These are phyloP conservation scores for Astyanax mexicanus DNA, from an alignment of 2,797 vertebrate species.

Conservation along the genomic window DNA sequence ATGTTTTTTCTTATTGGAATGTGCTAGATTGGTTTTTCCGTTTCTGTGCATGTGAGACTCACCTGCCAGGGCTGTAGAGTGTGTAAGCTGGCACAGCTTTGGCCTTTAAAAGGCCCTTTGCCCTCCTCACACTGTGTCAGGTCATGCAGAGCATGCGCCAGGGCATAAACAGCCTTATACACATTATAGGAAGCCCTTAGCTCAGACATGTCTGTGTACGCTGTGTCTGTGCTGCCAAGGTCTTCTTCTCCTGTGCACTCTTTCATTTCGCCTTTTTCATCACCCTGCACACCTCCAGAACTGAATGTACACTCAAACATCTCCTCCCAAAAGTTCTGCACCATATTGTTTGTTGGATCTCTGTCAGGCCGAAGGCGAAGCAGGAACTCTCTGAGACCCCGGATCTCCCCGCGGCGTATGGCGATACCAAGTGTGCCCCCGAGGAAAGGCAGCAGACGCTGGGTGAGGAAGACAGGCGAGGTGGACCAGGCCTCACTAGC, in stretches of 20 bases:
- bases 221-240: constrained; percentile 50
- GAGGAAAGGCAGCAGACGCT: constrained; percentile 33
- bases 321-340: constrained; percentile 52
- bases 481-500: constrained; percentile 62
- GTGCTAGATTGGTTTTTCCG: too few species aligned
- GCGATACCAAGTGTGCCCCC: constrained; percentile 63
- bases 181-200: constrained; percentile 62
- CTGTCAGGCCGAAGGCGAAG: constrained; percentile 37
- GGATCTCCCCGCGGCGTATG: constrained; percentile 73
- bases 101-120: constrained; percentile 65
- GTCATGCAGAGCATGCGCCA: constrained; percentile 71
- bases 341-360: constrained; percentile 43
- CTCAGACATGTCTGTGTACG: constrained; percentile 67
- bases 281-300: neutral
- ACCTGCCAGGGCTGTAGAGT: constrained; percentile 77
- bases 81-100: constrained; percentile 67
- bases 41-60: neutral
- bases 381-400: constrained; percentile 67
- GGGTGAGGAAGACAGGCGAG: constrained; percentile 44
- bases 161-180: constrained; percentile 74
- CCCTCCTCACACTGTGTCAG: constrained; percentile 67
- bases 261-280: constrained; percentile 36
- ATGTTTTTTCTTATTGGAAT: too few species aligned
- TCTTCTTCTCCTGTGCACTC: constrained; percentile 60
- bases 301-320: constrained; percentile 56